phyloP scores from a whole-genome alignment of 2,888 invertebrate genomes.

The Teleiodes luculella region DNA sequence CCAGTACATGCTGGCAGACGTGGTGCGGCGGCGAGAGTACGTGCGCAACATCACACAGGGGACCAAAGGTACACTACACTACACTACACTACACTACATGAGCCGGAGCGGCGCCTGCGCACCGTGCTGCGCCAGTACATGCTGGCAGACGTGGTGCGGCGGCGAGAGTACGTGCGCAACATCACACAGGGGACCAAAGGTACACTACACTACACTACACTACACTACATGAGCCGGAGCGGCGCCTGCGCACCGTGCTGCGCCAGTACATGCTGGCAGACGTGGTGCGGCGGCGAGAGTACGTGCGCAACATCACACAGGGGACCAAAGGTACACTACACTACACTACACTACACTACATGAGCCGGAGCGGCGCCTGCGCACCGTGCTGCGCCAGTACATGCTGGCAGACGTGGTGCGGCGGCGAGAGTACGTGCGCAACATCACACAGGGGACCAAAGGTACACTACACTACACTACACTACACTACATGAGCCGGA shows the following conservation, averaged over 20 bases:
- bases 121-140: conserved; percentile 86
- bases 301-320: conserved; percentile 89
- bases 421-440: conserved; percentile 93
- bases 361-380: conserved; percentile 89
- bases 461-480: conserved; percentile 44
- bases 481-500: conserved; percentile 84
- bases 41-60: conserved; percentile 89
- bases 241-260: conserved; percentile 82
- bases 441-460: conserved; percentile 84
- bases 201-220: conserved; percentile 22
- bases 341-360: conserved; percentile 51
- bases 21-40: conserved; percentile 93
- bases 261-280: conserved; percentile 92
- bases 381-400: conserved; percentile 84
- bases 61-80: conserved; percentile 71
- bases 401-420: conserved; percentile 94
- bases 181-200: conserved; percentile 84
- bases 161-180: conserved; percentile 94
- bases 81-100: conserved; percentile 67
- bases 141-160: conserved; percentile 91
- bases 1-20: conserved; percentile 92
- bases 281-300: conserved; percentile 93
- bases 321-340: conserved; percentile 77
- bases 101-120: conserved; percentile 88
- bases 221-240: conserved; percentile 85